Evolutionary conservation across 1,140 invertebrate species (phyloP).

Genomic region (Schmidtea mediterranea): DNA sequence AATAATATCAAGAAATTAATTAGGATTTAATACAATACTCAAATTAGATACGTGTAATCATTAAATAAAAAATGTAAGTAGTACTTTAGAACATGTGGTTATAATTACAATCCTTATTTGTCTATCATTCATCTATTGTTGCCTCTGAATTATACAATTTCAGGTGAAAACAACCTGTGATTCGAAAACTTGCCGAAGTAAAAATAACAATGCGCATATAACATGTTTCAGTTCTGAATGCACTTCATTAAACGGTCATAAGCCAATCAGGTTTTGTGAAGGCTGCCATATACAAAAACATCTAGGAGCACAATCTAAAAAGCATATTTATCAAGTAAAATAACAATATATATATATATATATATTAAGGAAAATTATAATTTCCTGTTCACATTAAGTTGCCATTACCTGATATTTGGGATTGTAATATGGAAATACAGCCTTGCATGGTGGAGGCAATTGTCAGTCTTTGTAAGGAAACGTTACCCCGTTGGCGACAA

Average conservation of each 20-base stretch:
- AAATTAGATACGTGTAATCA: too few relatives aligned
- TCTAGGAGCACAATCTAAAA: slow-evolving; percentile 1
- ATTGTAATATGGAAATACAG: slow-evolving; percentile 51
- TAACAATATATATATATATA: too few relatives aligned
- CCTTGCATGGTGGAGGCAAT: slow-evolving; percentile 83
- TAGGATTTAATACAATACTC: too few relatives aligned
- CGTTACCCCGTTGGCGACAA: neutral
- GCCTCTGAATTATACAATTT: too few relatives aligned
- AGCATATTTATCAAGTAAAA: slow-evolving; percentile 13
- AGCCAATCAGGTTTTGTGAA: slow-evolving; percentile 66
- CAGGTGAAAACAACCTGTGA: neutral
- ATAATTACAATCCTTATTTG: too few relatives aligned
- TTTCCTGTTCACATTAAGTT: slow-evolving; percentile 27
- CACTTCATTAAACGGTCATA: slow-evolving; percentile 71
- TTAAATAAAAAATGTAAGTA: too few relatives aligned
- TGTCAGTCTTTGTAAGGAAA: slow-evolving; percentile 35
- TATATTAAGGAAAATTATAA: too few relatives aligned
- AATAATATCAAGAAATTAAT: too few relatives aligned
- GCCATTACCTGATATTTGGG: slow-evolving; percentile 27
- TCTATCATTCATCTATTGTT: too few relatives aligned
- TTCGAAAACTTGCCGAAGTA: neutral
- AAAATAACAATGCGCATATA: slow-evolving; percentile 54
- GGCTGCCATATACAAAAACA: slow-evolving; percentile 14
- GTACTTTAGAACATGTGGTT: too few relatives aligned
- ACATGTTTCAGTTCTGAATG: slow-evolving; percentile 90